Percentiles rank a stretch among this genome's conserved stretches.
These are phyloP conservation scores for Pseudorhiza aurosa DNA, from an alignment of 30 jellyfish, hydroid and myxozoan species.

Conservation along the genomic window DNA sequence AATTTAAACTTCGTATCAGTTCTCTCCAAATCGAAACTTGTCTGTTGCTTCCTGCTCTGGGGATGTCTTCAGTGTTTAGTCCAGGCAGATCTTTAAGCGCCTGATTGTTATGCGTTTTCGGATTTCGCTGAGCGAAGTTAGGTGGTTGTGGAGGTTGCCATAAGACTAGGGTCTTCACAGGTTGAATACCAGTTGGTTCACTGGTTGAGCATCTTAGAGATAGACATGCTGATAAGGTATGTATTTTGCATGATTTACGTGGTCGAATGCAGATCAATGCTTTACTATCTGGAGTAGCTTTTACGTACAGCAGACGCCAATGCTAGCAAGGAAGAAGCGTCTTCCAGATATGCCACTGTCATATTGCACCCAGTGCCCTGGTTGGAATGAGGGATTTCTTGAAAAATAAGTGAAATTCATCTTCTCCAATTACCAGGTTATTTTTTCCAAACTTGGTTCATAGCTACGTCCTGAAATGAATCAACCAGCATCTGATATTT, in stretches of 20 bases:
- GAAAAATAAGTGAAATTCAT: too few species aligned
- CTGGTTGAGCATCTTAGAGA: slow-evolving; percentile 14
- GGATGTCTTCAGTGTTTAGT: too few species aligned
- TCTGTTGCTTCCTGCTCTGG: too few species aligned
- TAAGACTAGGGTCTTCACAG: too few species aligned
- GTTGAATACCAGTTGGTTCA: slow-evolving; percentile 20
- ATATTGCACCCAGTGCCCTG: slow-evolving; percentile 31
- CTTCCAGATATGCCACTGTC: slow-evolving; percentile 51
- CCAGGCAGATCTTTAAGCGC: too few species aligned
- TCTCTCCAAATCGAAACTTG: too few species aligned
- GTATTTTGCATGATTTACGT: slow-evolving; percentile 49
- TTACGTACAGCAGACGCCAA: slow-evolving; percentile 57
- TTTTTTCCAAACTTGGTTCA: slow-evolving; percentile 17
- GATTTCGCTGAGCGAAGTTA: too few species aligned
- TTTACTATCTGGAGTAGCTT: slow-evolving; percentile 1
- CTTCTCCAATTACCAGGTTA: too few species aligned
- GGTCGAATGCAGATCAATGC: slow-evolving; percentile 54
- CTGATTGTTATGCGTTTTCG: too few species aligned
- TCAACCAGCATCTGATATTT: slow-evolving; percentile 29
- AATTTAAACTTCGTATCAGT: too few species aligned
- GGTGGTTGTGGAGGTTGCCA: too few species aligned
- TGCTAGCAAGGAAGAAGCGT: slow-evolving; percentile 47
- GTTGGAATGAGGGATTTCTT: neutral
- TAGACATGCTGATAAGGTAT: slow-evolving; percentile 52
- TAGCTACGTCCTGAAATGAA: slow-evolving; percentile 21